phyloP scores from a whole-genome alignment of 2,113 vertebrate species.

The Pseudopipra pipra region DNA sequence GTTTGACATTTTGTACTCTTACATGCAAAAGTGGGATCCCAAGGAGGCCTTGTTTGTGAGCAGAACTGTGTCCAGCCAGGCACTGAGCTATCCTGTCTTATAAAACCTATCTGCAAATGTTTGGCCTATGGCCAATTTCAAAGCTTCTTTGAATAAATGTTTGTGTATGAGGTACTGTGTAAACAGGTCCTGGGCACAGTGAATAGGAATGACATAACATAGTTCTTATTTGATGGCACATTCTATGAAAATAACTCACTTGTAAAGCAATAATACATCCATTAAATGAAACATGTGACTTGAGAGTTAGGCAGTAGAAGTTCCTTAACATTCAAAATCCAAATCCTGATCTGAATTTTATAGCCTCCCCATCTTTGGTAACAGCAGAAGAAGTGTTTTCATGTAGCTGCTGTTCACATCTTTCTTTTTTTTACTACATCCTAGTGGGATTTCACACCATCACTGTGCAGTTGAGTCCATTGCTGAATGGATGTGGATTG shows the following conservation, averaged over 20 bases:
- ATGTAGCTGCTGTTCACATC: neutral
- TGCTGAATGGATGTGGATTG: neutral
- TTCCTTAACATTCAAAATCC: neutral
- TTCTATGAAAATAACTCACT: neutral
- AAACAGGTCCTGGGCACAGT: neutral
- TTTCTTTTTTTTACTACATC: neutral
- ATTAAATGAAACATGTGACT: neutral
- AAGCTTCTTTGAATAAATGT: neutral
- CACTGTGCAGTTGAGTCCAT: neutral
- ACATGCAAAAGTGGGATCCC: neutral
- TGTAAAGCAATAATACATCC: neutral
- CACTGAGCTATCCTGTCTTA: neutral
- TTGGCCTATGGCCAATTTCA: neutral
- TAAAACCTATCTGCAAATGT: neutral
- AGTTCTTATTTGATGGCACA: neutral
- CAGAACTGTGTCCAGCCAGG: neutral
- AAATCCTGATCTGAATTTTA: neutral
- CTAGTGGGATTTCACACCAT: neutral
- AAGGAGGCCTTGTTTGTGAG: neutral
- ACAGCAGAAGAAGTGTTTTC: neutral
- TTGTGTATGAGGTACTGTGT: neutral
- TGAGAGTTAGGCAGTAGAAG: neutral
- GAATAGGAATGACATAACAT: neutral
- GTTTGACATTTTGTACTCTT: neutral
- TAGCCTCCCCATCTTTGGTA: neutral